Percentiles rank a stretch among this genome's conserved stretches.
These are phyloP conservation scores for Orthosia gothica DNA, from an alignment of 2,888 invertebrate species.

Conservation along the genomic window DNA sequence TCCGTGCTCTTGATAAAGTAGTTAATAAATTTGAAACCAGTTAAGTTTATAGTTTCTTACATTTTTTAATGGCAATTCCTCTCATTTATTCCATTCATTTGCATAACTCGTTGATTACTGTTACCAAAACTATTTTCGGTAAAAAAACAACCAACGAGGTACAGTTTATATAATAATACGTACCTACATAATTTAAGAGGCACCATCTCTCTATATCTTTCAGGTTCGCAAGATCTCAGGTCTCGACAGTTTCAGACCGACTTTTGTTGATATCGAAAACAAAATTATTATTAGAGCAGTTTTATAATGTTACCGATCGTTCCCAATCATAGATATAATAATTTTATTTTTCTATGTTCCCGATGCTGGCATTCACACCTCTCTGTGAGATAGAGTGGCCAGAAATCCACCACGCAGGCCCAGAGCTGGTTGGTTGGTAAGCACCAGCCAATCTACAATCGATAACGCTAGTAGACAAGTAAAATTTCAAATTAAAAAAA, in stretches of 20 bases:
- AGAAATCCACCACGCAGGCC: neutral
- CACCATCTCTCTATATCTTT: no score
- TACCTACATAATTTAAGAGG: neutral
- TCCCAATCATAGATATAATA: no score
- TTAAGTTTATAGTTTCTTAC: neutral
- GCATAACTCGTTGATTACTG: conserved; percentile 14
- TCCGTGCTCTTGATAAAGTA: conserved; percentile 13
- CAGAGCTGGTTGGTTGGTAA: neutral
- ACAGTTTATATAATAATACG: neutral
- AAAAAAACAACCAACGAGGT: neutral
- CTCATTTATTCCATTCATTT: conserved; percentile 16
- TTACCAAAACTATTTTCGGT: conserved; percentile 9
- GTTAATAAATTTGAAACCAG: conserved; percentile 4
- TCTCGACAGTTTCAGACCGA: neutral
- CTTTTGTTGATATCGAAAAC: neutral
- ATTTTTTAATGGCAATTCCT: neutral
- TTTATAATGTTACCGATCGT: neutral
- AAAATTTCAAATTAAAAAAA: no score
- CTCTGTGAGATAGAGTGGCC: neutral
- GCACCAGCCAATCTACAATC: no score
- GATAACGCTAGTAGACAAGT: no score
- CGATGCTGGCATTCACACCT: no score
- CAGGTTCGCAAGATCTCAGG: neutral
- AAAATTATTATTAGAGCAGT: neutral
- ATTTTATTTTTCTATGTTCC: no score